phyloP scores from a whole-genome alignment of 2,113 vertebrate genomes.

The Numida meleagris region DNA sequence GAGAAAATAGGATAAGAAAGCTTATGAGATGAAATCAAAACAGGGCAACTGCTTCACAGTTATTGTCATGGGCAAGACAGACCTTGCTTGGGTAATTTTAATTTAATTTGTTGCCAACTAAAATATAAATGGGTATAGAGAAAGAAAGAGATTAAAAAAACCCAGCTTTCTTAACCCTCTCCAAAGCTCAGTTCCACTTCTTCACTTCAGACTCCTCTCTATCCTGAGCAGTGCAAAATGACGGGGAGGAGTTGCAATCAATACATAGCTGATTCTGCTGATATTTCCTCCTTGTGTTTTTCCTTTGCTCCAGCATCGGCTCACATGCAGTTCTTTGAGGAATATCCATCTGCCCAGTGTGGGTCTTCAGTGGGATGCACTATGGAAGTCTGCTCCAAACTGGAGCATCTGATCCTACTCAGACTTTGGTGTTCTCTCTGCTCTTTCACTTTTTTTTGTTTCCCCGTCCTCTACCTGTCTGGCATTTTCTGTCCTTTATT shows the following conservation, averaged over 20 bases:
- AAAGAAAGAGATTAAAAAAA: neutral
- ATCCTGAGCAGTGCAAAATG: accelerated
- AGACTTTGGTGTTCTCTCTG: accelerated
- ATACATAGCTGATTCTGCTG: neutral
- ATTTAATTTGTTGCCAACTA: neutral
- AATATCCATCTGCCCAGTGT: accelerated
- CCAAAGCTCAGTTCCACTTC: neutral
- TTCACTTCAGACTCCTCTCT: neutral
- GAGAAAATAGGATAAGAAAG: neutral
- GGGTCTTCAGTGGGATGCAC: neutral
- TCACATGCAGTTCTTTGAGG: neutral
- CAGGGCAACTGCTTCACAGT: neutral
- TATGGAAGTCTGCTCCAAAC: neutral
- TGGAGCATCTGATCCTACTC: accelerated
- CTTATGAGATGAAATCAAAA: neutral
- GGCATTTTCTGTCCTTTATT: neutral
- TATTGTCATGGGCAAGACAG: neutral
- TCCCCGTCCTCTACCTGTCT: neutral
- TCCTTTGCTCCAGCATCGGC: accelerated
- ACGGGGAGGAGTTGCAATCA: neutral
- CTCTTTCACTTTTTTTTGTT: neutral
- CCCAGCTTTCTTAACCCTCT: neutral
- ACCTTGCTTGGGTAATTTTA: neutral
- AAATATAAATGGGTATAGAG: neutral
- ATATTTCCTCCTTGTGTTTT: neutral